Conservation (phyloP, 2,888 invertebrate species). For the Macropis europaea region DNA sequence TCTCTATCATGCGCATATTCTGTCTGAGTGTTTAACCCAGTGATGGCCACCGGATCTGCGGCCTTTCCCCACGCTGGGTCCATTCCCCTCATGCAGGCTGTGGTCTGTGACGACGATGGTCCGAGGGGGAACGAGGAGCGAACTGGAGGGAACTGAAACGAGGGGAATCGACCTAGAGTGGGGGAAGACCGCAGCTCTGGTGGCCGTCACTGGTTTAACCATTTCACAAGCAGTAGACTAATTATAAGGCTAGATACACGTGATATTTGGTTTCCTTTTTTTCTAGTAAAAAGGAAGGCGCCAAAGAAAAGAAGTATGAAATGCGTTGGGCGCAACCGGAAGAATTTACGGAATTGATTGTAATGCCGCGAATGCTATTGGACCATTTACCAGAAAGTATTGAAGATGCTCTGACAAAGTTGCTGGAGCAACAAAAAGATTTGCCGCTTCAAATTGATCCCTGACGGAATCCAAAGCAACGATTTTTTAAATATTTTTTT, state of each 20-base stretch:
- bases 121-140: too few species aligned
- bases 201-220: too few species aligned
- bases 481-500: conserved; percentile 15
- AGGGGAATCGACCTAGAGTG: too few species aligned
- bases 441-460: conserved; percentile 62
- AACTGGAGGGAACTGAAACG: too few species aligned
- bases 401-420: conserved; percentile 85
- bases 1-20: too few species aligned
- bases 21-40: too few species aligned
- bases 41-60: too few species aligned
- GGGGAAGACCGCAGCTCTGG: too few species aligned
- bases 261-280: neutral
- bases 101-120: too few species aligned
- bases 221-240: neutral
- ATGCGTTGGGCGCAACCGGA: conserved; percentile 91
- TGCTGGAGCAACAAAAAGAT: conserved; percentile 80
- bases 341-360: conserved; percentile 90
- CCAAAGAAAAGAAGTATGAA: conserved; percentile 83
- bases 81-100: too few species aligned
- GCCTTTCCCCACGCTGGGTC: too few species aligned
- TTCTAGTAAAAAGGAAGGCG: conserved; percentile 79
- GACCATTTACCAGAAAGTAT: conserved; percentile 93
- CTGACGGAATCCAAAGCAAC: conserved; percentile 32
- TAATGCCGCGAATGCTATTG: conserved; percentile 92
- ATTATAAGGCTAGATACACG: too few species aligned